Evolutionary conservation across 2,113 vertebrate species (phyloP), one percentile per base, ranked within the genome.

Genomic region (Pitta sordida): DNA sequence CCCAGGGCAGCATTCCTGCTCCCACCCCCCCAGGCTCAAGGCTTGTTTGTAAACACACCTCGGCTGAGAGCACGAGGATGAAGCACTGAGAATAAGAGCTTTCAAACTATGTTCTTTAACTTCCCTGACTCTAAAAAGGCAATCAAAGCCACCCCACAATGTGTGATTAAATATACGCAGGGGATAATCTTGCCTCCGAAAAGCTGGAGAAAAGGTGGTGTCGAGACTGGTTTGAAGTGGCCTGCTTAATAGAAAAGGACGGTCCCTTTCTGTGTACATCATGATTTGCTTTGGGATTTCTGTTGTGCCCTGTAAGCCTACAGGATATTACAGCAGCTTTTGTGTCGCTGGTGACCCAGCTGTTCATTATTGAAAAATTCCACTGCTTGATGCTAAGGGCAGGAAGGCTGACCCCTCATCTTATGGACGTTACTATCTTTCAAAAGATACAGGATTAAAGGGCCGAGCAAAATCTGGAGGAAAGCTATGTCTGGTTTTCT

Each of bases 301-400:
- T 95, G 94, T 87, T 94, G 90, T 96, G 94, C 95, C 62, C 88
- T 17, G 53, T 98, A 98, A 98, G 97, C 97, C 96, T 96, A 97
- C 96, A 98, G 98, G 98, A 99, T 99, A 99, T 99, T 99, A 98
- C 98, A 97, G 98, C 94, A 97, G 98, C 98, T 99, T 99, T 99
- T 98, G 98, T 98, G 98, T 98, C 97, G 98, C 98, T 98, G 98
- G 98, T 98, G 98, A 99, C 98, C 98, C 99, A 99, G 99, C 98
- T 99, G 99, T 98, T 98, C 98, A 98, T 99, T 99, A 99, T 99
- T 99, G 99, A 99, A 99, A 99, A 99, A 99, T 99, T 99, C 99
- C 99, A 98, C 97, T 97, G 98, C 98, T 98, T 97, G 94, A 98
- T 97, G 97, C 97, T 97, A 97, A 98, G 99, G 98, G 98, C 98